A percentile compares a stretch with the other conserved stretches of the same genome.
Conservation (phyloP, 2,888 invertebrate genomes). For the Plagodis pulveraria region DNA sequence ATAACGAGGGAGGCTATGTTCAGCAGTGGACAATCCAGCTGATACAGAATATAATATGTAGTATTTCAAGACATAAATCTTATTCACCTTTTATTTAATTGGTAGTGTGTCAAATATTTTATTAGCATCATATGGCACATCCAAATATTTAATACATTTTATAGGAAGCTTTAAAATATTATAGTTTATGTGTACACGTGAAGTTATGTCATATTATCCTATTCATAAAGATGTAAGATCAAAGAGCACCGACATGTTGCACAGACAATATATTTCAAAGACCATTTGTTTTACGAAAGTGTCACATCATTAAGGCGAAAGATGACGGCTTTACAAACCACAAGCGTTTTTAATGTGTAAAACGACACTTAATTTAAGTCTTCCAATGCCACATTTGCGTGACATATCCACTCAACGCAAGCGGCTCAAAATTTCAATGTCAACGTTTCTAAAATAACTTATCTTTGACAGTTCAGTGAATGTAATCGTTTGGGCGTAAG, state of each 20-base stretch:
- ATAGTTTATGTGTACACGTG: neutral
- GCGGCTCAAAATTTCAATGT: constrained; percentile 72
- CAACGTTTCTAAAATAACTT: constrained; percentile 82
- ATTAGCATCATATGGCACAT: no score
- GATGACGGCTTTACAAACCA: constrained; percentile 32
- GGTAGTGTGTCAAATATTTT: no score
- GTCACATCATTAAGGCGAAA: constrained; percentile 21
- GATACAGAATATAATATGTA: no score
- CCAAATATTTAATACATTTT: no score
- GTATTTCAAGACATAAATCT: no score
- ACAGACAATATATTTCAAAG: constrained; percentile 1
- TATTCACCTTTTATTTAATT: no score
- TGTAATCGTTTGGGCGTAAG: constrained; percentile 74
- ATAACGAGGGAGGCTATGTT: no score
- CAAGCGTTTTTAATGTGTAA: constrained; percentile 32
- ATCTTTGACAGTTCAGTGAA: constrained; percentile 82
- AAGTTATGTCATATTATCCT: neutral
- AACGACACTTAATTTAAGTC: constrained; percentile 45
- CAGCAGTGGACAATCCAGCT: no score
- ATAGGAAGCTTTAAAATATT: neutral
- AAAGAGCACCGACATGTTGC: constrained; percentile 2
- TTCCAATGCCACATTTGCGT: constrained; percentile 54
- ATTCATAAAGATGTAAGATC: constrained; percentile 2
- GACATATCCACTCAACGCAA: constrained; percentile 58
- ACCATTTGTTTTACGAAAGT: constrained; percentile 12